Conservation (phyloP, 2,888 invertebrate genomes). For the Zygogramma bicolorata region DNA sequence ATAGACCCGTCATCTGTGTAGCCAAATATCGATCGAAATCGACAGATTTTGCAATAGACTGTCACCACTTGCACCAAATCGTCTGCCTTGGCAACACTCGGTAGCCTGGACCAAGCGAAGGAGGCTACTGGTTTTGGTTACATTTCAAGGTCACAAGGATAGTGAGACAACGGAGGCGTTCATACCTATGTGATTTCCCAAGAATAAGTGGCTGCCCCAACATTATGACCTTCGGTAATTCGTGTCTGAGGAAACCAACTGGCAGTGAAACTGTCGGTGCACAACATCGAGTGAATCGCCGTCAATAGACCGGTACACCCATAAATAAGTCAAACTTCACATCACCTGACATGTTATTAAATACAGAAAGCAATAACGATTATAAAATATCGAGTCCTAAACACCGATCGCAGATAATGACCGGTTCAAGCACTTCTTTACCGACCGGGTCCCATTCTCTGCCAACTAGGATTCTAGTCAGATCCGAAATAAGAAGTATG, state of each 20-base stretch:
- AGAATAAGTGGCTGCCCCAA: no score
- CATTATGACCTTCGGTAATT: background rate
- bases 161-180: no score
- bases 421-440: constrained; percentile 48
- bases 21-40: no score
- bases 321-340: constrained; percentile 47
- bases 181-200: no score
- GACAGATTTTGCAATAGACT: no score
- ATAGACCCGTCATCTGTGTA: no score
- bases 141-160: no score
- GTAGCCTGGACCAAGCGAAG: no score
- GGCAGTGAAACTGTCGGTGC: constrained; percentile 13
- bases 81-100: no score
- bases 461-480: constrained; percentile 41
- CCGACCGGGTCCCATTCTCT: constrained; percentile 37
- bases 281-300: constrained; percentile 6
- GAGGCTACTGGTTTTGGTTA: no score
- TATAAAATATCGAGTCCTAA: constrained; percentile 54
- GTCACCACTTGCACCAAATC: no score
- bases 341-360: constrained; percentile 51
- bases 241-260: constrained; percentile 12
- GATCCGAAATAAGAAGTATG: constrained; percentile 24
- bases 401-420: constrained; percentile 54
- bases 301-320: constrained; percentile 23
- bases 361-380: constrained; percentile 54